Evolutionary conservation across 2,888 invertebrate species (phyloP), one percentile per base, ranked within the genome.

Genomic region (Zelleria hepariella): DNA sequence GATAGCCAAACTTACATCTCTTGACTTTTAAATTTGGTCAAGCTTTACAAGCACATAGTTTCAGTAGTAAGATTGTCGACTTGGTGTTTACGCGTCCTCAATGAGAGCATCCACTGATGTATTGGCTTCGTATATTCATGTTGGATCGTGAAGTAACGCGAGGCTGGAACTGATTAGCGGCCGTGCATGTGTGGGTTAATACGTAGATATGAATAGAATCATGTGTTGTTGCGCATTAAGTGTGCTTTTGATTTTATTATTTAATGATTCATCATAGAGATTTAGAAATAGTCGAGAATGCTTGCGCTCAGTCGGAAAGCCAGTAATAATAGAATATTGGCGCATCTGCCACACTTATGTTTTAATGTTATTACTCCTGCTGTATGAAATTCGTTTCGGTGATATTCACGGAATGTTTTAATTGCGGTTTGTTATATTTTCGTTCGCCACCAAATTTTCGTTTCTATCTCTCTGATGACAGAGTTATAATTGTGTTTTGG

Each of bases 261-360:
- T 87, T 87, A 88, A 87, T 88, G 88, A 88, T 83, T 89, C 88
- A 89, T 86, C 85, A 86, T 82, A 82, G 84, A 85, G 82, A 82
- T 88, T 82, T 88, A 82, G 87, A 87, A 88, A 87, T 86, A 87
- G 87, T 85, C 75, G 74, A 85, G 86, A 87, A 86, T 86, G 85
- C 78, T 82, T 78, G 78, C 76, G 78, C 56, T 57, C 77, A 73
- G 78, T 73, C 80, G 87, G 86, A 87, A 88, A 82, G 80, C 82
- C 79, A 84, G 86, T 83, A 86, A 87, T 87, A 88, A 87, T 86
- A 87, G 86, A 83, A 84, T 83, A 86, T 86, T 86, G 84, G 86
- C 84, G 86, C 85, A 85, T 87, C 84, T 86, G 82, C 83, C 79
- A 74, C 77, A 79, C 74, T 76, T 85, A 81, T 78, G 80, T 85